Evolutionary conservation across 2,888 invertebrate species (phyloP), one percentile per base, ranked within the genome.

Genomic region (Sipha maydis): DNA sequence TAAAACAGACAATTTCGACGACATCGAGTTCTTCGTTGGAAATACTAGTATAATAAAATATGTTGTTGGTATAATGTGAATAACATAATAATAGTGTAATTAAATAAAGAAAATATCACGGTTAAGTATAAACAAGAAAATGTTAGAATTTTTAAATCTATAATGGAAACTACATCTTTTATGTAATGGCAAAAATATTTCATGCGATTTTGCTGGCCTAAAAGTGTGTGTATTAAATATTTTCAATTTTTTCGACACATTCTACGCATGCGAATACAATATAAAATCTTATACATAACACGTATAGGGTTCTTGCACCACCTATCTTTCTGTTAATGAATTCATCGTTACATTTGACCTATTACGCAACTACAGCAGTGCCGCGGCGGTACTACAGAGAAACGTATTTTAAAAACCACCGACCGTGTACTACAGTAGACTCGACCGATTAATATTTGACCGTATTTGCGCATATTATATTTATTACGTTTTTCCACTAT

Each of bases 301-400:
- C 25, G 25, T 5, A 21, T 25, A 61, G 61, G 8, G 61, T 21
- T 7, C 21, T 21, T 41, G 41, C 25, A 5, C 21, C 25, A 61
- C 61, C 25, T 61, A 61, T 25, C 61, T 5, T 21, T 25, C 21
- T 0, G 61, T 25, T 69, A 69, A 69, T 69, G 69, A 69, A 69
- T 69, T 69, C 69, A 14, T 69, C 69, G 69, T 69, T 69, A 69
- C n/a, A 69, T 69, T 69, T 69, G 69, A 69, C 69, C 69, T 69
- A 69, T 69, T 69, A 9, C 28, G 28, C 7, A 69, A 61, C 21
- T 28, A 28, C 28, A 48, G 14, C 14, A 14, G 48, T 48, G 48
- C 48, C 48, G 48, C 14, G 48, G 14, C 14, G 14, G 28, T 28
- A 28, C 28, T 28, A 28, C 11, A 69, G 21, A 61, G 21, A 61